Evolutionary conservation across 2,113 vertebrate genomes (phyloP).

Genomic region (Sporophila hypoxantha): DNA sequence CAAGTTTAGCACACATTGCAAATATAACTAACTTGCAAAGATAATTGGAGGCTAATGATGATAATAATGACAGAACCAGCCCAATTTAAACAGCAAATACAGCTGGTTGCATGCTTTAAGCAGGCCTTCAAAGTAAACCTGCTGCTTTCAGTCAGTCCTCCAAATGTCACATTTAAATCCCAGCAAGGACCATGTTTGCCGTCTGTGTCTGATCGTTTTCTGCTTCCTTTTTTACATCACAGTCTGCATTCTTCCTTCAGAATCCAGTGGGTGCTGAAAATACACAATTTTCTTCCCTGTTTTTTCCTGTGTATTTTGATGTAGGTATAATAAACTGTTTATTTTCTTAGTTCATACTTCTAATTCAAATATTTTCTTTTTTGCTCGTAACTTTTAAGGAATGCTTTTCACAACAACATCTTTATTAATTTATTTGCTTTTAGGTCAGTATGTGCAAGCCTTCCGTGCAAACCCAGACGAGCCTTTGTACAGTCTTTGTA

Average conservation of each 20-base stretch:
- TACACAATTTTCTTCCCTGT: neutral
- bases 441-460: slow-evolving; percentile 94
- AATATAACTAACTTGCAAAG: neutral
- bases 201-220: neutral
- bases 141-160: neutral
- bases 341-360: neutral
- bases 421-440: neutral
- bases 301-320: neutral
- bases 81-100: neutral
- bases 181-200: neutral
- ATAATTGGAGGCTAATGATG: neutral
- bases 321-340: neutral
- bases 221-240: neutral
- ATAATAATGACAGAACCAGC: neutral
- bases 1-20: neutral
- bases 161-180: neutral
- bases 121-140: neutral
- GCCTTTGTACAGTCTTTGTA: slow-evolving; percentile 86
- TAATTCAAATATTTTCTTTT: neutral
- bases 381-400: neutral
- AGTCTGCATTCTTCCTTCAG: neutral
- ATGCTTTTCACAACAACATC: neutral
- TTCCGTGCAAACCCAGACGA: slow-evolving; percentile 79
- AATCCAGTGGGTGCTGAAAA: neutral
- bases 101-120: neutral